Evolutionary conservation across 2,113 vertebrate genomes (phyloP), one percentile per base, ranked within the genome.

Genomic region (Neolamprologus caudopunctatus): DNA sequence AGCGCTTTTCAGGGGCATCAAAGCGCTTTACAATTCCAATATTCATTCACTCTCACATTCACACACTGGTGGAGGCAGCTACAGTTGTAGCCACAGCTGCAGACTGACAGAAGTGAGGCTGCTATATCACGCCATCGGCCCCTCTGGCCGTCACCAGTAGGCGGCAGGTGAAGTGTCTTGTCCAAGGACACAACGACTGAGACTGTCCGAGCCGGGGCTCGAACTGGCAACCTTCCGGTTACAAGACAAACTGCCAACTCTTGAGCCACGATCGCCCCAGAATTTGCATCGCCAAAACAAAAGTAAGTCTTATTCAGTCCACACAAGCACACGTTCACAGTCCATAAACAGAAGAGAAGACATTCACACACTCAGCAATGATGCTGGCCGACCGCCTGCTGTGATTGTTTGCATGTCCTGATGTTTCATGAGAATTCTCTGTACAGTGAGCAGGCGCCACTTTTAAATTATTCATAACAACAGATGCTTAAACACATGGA

Each of bases 401-500:
- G 50, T 66, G 83, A 82, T 42, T 2, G 19, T 80, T 35, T 81
- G 66, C n/a, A 19, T 8, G 40, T 61, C 73, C 82, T 80, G 78
- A 58, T 83, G 12, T 47, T 47, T 47, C 42, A 19, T 2, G 42
- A 47, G 24, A 47, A 47, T 47, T 47, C 14, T 75, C 88, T 85
- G 85, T 73, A 71, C 61, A 80, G 63, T 68, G 42, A 88, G 53
- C 79, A 81, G 79, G 78, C 17, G 4, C 58, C 53, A 53, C 75
- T 66, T 84, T 21, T 87, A 14, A 85, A 90, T 89, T 84, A 90
- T 89, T 90, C 82, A 89, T 78, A 40, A n/a, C 14, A 47, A 50
- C 84, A 82, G 54, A 83, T 6, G 14, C 55, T 21, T 13, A 42
- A 42, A 92, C 28, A 50, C 57, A 57, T 12, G 12, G 47, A 79